Evolutionary conservation across 1,140 invertebrate species (phyloP), one percentile per base, ranked within the genome.

Genomic region (Euborellia annulipes): DNA sequence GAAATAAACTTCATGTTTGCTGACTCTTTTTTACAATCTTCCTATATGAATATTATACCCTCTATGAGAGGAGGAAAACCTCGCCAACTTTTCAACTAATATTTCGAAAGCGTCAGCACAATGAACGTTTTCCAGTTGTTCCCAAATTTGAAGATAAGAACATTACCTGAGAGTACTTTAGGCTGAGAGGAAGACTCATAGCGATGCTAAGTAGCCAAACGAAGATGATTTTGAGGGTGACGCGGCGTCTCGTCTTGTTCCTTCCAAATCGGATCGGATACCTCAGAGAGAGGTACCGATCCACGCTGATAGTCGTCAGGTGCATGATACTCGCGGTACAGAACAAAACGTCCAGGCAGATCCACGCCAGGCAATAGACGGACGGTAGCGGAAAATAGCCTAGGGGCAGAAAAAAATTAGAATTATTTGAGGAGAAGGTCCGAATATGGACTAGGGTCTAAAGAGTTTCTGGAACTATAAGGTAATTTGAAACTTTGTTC

Each of bases 281-380:
- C 8, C 83, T 72, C 16, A 91, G 69, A 14, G 82, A 85, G 6
- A 89, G 70, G 61, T 85, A 87, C 53, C 90, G 76, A 66, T 95
- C 91, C 51, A 95, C 84, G 53, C 85, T 88, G 59, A 96, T 94
- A 43, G 90, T 94, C 63, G 89, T 93, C 18, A 96, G 70, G 64
- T 96, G 91, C 78, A 95, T 86, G 57, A 95, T 93, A 43, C 87
- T 92, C 0, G 90, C 90, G 1, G 91, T 96, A 60, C 88, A 93
- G 58, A 94, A 92, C 0, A 96, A 69, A 0, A 97, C 91, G 66
- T 97, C 92, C 54, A 88, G 68, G 54, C 82, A 85, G 43, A 88
- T 84, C 85, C 85, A 88, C n/a, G 73, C 75, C 27, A 88, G 70
- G 59, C 85, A 88, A 60, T 84, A 85, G 18, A 82, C 75, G 1